Evolutionary conservation across 2,797 vertebrate genomes (phyloP), one percentile per base, ranked within the genome.

Genomic region (Neopelma chrysocephalum): DNA sequence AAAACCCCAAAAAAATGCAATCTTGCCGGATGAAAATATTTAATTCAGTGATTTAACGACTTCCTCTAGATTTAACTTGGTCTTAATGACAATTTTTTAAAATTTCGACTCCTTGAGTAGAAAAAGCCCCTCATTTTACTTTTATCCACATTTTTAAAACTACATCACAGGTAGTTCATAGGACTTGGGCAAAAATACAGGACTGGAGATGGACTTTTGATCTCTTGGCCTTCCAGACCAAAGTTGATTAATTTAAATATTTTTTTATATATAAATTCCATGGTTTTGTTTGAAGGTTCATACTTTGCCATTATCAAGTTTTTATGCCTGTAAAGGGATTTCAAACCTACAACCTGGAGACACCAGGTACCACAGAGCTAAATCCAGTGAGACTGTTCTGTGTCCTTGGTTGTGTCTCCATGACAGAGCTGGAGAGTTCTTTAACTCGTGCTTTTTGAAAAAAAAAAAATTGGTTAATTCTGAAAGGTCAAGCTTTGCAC

Each of bases 111-210:
- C 31, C 65, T 47, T 56, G 48, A 78, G 18, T 21, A 48, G 38
- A 64, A 69, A 65, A 12, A 5, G 0, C 0, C 7, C 20, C 14
- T 48, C 47, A 53, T 56, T 89, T 73, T 56, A 48, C 47, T 82
- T 82, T 51, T 48, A 77, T 12, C 18, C n/a, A 32, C 15, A 4
- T 60, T 89, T 80, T 85, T 11, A 34, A 70, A 94, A 57, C 15
- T 27, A 10, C 2, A 1, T 26, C 54, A 32, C 23, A n/a, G 29
- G 47, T 2, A 27, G 15, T 20, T 79, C 56, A 43, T 0, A 68
- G 82, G 26, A 42, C 53, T 73, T 43, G 48, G 36, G 31, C 25
- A 73, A 82, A 79, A 34, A 56, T 17, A 42, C 11, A 70, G 78
- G 62, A 40, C 10, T 42, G 60, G 36, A 77, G 34, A 15, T 16